These are phyloP conservation scores for Sebastes diploproa DNA, from an alignment of 2,797 vertebrate species.

Conservation along the genomic window DNA sequence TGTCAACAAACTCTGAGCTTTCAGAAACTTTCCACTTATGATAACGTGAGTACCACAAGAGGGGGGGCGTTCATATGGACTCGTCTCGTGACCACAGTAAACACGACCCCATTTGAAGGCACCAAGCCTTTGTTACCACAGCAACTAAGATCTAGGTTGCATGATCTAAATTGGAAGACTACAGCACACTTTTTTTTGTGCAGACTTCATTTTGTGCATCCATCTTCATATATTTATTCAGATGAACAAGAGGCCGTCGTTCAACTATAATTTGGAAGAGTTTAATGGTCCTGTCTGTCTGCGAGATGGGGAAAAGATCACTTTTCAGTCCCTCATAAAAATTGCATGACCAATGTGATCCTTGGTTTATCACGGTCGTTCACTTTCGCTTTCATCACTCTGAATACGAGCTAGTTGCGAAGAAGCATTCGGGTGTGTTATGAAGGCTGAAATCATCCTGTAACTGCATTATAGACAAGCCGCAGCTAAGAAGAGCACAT, in stretches of 20 bases:
- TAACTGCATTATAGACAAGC: slow-evolving; percentile 60
- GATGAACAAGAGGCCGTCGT: background rate
- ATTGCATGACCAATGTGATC: slow-evolving; percentile 62
- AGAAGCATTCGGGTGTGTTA: slow-evolving; percentile 8
- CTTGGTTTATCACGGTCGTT: slow-evolving; percentile 65
- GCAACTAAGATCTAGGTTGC: slow-evolving; percentile 12
- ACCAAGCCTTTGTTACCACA: slow-evolving; percentile 1
- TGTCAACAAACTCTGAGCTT: background rate
- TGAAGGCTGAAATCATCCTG: slow-evolving; percentile 21
- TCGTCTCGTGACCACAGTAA: background rate
- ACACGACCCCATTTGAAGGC: background rate
- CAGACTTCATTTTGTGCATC: background rate
- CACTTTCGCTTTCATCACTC: slow-evolving; percentile 59
- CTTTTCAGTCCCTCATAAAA: slow-evolving; percentile 65
- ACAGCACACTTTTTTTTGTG: background rate
- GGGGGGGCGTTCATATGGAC: background rate
- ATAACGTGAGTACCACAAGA: background rate
- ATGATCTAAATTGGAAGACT: background rate
- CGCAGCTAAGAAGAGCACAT: slow-evolving; percentile 37
- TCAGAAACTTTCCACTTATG: background rate
- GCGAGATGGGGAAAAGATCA: slow-evolving; percentile 39
- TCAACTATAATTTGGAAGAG: background rate
- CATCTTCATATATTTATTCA: background rate
- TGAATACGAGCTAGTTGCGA: slow-evolving; percentile 2
- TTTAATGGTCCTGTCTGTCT: slow-evolving; percentile 7